Conservation (phyloP, 2,888 invertebrate species). For the Phaonia tiefii region DNA sequence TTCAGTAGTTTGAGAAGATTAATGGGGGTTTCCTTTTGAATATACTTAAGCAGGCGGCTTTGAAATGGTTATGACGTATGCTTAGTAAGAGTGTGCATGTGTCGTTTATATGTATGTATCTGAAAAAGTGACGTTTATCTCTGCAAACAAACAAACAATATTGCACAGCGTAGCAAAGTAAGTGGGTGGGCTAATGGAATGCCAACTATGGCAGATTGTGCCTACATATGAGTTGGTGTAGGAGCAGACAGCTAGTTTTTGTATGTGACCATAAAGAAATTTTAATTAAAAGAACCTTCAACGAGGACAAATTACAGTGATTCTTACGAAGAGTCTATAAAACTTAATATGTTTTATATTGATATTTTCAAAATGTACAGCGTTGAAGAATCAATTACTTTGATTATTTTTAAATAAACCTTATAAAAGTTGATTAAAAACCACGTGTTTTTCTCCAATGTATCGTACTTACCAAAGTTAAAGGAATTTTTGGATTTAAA, state of each 20-base stretch:
- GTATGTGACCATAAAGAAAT: not conserved
- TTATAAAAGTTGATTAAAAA: too few relatives aligned
- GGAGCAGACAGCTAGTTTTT: constrained; percentile 36
- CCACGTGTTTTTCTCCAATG: constrained; percentile 58
- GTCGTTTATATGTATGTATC: not conserved
- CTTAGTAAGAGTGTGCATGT: not conserved
- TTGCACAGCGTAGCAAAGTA: constrained; percentile 3
- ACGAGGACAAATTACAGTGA: constrained; percentile 33
- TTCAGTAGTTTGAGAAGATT: not conserved
- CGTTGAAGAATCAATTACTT: too few relatives aligned
- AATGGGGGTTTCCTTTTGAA: not conserved
- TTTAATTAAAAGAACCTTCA: constrained; percentile 61
- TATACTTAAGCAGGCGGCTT: not conserved
- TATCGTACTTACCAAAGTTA: constrained; percentile 56
- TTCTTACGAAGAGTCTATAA: too few relatives aligned
- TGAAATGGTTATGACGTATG: constrained; percentile 15
- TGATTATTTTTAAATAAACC: too few relatives aligned
- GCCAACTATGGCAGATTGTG: too few relatives aligned
- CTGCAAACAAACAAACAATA: not conserved
- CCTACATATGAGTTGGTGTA: too few relatives aligned
- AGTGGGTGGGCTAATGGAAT: constrained; percentile 42
- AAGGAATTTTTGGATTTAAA: not conserved
- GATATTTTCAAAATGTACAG: too few relatives aligned
- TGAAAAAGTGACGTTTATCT: constrained; percentile 53
- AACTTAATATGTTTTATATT: too few relatives aligned